Evolutionary conservation across 2,113 vertebrate species (phyloP), one percentile per base, ranked within the genome.

Genomic region (Muntiacus reevesi): DNA sequence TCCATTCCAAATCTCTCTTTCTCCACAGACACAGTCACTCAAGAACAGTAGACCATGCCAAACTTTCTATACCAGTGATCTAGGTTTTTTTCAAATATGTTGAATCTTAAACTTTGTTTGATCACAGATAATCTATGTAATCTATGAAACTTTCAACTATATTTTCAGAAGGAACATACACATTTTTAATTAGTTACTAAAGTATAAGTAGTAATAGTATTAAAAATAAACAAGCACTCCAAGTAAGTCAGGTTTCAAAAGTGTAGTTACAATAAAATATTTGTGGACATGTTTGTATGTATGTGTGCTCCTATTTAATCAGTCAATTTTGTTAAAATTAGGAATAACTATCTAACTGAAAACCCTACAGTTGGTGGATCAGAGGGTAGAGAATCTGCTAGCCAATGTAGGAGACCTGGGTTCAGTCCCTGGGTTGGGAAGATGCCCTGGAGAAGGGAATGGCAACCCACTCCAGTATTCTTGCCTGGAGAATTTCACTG

Each of bases 271-370:
- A 94, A n/a, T 76, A 86, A 59, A 27, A 78, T 19, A 74, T 28
- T 4, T 57, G 5, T 0, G 0, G 23, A 76, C 0, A 1, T 43
- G 3, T n/a, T 27, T 47, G 85, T 89, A 6, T 89, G 28, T 30
- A 15, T 50, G 1, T 45, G 3, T 89, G 3, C 82, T 62, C 12
- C 25, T n/a, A 84, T 83, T 71, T 81, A 88, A 36, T 43, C 71
- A 89, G 50, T 10, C 12, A 50, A 36, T 64, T 81, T 84, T 78
- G 67, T 85, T 59, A 47, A 25, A 45, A 95, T 50, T 19, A 85
- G 3, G 54, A 96, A 30, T 36, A 79, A 19, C 7, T 25, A 76
- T 13, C 88, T 47, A 87, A 76, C 10, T 50, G 4, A 79, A 64
- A 96, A 64, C 11, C 71, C 36, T 43, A 76, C 21, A 76, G 21